These are phyloP conservation scores for Tringa solitaria DNA, from an alignment of 2,113 vertebrate species.

Conservation along the genomic window DNA sequence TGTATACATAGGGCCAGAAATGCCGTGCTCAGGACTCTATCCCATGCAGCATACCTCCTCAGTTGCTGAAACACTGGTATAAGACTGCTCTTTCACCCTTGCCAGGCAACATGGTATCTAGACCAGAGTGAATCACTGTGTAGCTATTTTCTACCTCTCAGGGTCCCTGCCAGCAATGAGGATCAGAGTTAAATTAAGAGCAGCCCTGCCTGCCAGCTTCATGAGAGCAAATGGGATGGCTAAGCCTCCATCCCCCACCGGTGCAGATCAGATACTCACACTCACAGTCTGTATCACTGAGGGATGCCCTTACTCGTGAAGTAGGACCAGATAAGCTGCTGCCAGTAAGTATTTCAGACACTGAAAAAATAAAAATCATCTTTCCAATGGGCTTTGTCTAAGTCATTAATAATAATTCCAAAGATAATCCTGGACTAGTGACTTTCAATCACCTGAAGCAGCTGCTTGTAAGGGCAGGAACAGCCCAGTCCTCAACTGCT, in stretches of 20 bases:
- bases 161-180: background rate
- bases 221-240: background rate
- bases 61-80: accelerated
- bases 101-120: background rate
- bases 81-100: background rate
- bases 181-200: background rate
- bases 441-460: background rate
- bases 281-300: no score
- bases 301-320: background rate
- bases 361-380: background rate
- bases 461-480: background rate
- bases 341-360: background rate
- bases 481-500: background rate
- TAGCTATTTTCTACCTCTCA: background rate
- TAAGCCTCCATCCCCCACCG: background rate
- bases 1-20: background rate
- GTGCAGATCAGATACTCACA: background rate
- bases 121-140: background rate
- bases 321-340: background rate
- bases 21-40: background rate
- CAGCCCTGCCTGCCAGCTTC: background rate
- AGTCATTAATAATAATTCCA: background rate
- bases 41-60: background rate
- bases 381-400: background rate
- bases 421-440: background rate